These are phyloP conservation scores for Tipula vernalis DNA, from an alignment of 2,888 invertebrate genomes.

Conservation along the genomic window DNA sequence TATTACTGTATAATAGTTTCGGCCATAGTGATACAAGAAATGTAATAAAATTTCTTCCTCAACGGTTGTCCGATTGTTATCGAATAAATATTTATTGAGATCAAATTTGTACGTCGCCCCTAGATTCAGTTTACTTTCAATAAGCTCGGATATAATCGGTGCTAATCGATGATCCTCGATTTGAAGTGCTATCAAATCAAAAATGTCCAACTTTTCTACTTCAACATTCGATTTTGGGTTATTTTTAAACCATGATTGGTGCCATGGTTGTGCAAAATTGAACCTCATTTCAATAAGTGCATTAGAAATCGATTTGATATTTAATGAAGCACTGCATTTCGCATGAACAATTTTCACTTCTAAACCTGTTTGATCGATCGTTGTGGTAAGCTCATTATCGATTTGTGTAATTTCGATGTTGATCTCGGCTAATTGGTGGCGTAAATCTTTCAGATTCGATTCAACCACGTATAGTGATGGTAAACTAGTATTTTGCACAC, in stretches of 20 bases:
- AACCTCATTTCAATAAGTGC: neutral
- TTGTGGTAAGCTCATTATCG: neutral
- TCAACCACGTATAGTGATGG: neutral
- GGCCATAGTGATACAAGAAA: neutral
- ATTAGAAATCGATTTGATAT: neutral
- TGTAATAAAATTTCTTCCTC: neutral
- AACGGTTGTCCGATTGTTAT: neutral
- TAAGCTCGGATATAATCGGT: neutral
- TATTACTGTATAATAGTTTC: neutral
- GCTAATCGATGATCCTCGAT: neutral
- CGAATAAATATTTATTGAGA: neutral
- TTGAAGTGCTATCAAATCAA: neutral
- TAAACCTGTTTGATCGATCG: neutral
- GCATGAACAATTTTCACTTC: neutral
- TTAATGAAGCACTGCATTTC: neutral
- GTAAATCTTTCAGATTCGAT: neutral
- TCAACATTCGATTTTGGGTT: neutral
- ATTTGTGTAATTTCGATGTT: neutral
- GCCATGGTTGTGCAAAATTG: neutral
- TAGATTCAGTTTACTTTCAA: neutral
- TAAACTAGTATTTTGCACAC: neutral
- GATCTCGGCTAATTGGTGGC: neutral
- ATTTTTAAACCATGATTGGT: neutral
- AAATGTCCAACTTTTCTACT: neutral
- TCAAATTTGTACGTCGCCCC: neutral